A percentile compares a stretch with the other conserved stretches of the same genome.
phyloP scores from a whole-genome alignment of 2,888 invertebrate species.

The Mongoloraphidia duomilia region DNA sequence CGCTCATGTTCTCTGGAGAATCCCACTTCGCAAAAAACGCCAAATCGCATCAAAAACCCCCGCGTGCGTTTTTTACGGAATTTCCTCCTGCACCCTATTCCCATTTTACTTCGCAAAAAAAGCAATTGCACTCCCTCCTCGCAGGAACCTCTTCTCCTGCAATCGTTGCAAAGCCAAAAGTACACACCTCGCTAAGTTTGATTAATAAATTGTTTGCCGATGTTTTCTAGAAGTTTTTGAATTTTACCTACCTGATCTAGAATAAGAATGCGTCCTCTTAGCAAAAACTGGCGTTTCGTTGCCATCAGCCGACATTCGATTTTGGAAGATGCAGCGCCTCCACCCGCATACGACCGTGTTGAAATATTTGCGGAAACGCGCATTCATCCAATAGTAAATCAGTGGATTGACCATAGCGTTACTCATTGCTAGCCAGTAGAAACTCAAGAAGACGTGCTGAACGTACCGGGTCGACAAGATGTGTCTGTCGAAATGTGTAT shows the following conservation, averaged over 20 bases:
- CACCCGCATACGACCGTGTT: slow-evolving; percentile 53
- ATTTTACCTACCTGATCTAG: slow-evolving; percentile 16
- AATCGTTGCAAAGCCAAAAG: too few relatives aligned
- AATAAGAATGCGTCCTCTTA: slow-evolving; percentile 15
- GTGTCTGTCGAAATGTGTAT: slow-evolving; percentile 56
- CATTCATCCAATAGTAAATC: slow-evolving; percentile 89
- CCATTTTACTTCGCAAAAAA: too few relatives aligned
- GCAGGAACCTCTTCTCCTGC: too few relatives aligned
- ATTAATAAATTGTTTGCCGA: too few relatives aligned
- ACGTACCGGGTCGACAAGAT: slow-evolving; percentile 53
- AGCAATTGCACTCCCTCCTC: too few relatives aligned
- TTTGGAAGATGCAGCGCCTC: slow-evolving; percentile 21
- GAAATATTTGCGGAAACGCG: slow-evolving; percentile 59
- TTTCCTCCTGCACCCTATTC: too few relatives aligned
- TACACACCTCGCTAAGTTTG: too few relatives aligned
- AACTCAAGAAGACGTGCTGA: slow-evolving; percentile 71
- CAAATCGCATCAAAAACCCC: too few relatives aligned
- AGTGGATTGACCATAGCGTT: slow-evolving; percentile 88
- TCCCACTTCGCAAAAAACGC: too few relatives aligned
- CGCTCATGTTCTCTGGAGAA: too few relatives aligned
- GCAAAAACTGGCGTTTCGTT: slow-evolving; percentile 10
- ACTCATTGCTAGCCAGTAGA: slow-evolving; percentile 87
- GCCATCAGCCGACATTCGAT: slow-evolving; percentile 3
- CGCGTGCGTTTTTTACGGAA: too few relatives aligned
- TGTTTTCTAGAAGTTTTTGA: too few relatives aligned